Base-by-base conservation (phyloP, 2,797 vertebrate genomes). In the Alectoris magna region DNA sequence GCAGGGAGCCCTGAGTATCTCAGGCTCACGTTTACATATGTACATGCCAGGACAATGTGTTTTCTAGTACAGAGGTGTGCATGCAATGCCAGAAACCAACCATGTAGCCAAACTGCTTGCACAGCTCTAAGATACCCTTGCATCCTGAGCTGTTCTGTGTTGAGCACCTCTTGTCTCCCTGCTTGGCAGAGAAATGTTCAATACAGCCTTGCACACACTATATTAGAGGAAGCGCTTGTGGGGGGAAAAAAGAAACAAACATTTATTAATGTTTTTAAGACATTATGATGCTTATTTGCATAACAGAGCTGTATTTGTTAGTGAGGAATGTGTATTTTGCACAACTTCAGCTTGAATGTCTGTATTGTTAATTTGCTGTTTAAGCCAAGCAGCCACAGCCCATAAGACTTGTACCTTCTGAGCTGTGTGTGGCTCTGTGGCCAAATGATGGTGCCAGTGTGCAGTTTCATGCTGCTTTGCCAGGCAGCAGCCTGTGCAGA, bases 381-480 rank as follows among this genome's bases (percentile, higher is more conserved):
- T 46, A 49, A 53, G 23, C 38, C 58, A 36, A 56, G 64, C 48
- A 71, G 43, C 76, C 41, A 3, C 17, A 58, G 58, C 18, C 31
- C 55, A 17, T 8, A n/a, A 24, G 12, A 6, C 10, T 29, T 39
- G 17, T 68, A 14, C 46, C 48, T 76, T 38, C 11, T 39, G 67
- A 55, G 46, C 63, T 56, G 24, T 18, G 16, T 22, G 51, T 22
- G 68, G 39, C 69, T 71, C 63, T 56, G 21, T 34, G 46, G 43
- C 75, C 72, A 67, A 82, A 29, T 0, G 6, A 39, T 11, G 2
- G 53, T 78, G 87, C 70, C 80, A 24, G n/a, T 6, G 36, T 29
- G 14, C 62, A 72, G 59, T 1, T 12, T 22, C 0, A 1, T 26
- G 26, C 31, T 46, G 3, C 56, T 16, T 17, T 31, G 31, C 6